Percentiles rank a stretch among this genome's conserved stretches.
Evolutionary conservation across 1,140 invertebrate genomes (phyloP).

Genomic region (Acromyrmex echinatior): DNA sequence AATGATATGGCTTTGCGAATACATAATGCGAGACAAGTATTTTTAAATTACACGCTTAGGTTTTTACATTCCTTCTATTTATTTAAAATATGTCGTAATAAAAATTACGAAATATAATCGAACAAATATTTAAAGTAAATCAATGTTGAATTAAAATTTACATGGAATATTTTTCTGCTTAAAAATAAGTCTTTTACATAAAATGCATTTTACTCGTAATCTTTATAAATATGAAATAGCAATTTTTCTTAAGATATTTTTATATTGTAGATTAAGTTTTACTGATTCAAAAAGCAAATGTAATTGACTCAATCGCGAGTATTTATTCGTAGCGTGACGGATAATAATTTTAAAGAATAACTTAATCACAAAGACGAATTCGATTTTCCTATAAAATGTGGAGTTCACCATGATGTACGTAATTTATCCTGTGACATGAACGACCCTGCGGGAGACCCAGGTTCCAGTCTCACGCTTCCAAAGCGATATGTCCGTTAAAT

Average conservation of each 20-base stretch:
- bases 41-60: neutral
- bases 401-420: conserved; percentile 50
- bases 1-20: conserved; percentile 12
- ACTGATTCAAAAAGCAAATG: neutral
- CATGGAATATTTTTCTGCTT: neutral
- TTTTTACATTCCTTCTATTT: neutral
- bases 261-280: neutral
- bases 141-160: neutral
- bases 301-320: neutral
- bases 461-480: conserved; percentile 44
- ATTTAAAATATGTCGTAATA: neutral
- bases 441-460: conserved; percentile 29
- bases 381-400: conserved; percentile 40
- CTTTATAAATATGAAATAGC: neutral
- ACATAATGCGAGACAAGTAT: neutral
- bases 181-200: neutral
- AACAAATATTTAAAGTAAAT: neutral
- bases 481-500: conserved; percentile 66
- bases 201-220: neutral
- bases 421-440: conserved; percentile 66
- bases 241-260: neutral
- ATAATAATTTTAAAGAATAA: conserved; percentile 41
- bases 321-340: neutral
- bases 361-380: conserved; percentile 51
- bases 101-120: neutral